These are phyloP conservation scores for Calliopsis andreniformis DNA, from an alignment of 1,140 invertebrate species.

Conservation along the genomic window DNA sequence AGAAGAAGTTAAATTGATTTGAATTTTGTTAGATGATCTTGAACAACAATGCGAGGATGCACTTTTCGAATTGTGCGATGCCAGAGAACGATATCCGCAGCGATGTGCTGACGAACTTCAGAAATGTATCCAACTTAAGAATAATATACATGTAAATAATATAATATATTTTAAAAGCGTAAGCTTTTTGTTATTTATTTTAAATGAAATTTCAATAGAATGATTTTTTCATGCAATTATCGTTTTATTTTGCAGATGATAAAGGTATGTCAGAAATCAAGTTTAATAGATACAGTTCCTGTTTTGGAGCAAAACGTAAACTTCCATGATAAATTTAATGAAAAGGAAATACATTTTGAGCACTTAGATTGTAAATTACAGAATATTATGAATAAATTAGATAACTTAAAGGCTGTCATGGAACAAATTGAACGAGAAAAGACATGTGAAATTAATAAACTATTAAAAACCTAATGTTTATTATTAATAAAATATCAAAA, in stretches of 20 bases:
- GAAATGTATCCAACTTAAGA: conserved; percentile 62
- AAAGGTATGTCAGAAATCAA: conserved; percentile 2
- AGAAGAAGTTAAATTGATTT: neutral
- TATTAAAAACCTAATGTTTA: conserved; percentile 45
- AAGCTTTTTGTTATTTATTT: too few relatives aligned
- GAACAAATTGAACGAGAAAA: conserved; percentile 65
- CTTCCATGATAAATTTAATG: conserved; percentile 20
- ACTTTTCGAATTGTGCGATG: conserved; percentile 68
- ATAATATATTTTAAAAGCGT: too few relatives aligned
- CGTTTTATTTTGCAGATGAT: conserved; percentile 38
- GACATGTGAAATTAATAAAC: conserved; percentile 42
- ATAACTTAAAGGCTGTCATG: conserved; percentile 59
- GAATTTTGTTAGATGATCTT: conserved; percentile 53
- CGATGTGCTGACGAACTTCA: conserved; percentile 66
- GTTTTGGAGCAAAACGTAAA: conserved; percentile 16
- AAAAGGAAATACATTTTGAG: conserved; percentile 22
- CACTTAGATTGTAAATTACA: conserved; percentile 42
- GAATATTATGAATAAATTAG: conserved; percentile 52
- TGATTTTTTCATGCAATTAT: neutral
- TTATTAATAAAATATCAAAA: conserved; percentile 14
- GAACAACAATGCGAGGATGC: conserved; percentile 72
- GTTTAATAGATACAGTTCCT: neutral
- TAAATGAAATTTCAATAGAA: too few relatives aligned
- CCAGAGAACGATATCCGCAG: conserved; percentile 67
- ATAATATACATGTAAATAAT: conserved; percentile 61